Evolutionary conservation across 2,888 invertebrate species (phyloP).

Genomic region (Belgica antarctica): DNA sequence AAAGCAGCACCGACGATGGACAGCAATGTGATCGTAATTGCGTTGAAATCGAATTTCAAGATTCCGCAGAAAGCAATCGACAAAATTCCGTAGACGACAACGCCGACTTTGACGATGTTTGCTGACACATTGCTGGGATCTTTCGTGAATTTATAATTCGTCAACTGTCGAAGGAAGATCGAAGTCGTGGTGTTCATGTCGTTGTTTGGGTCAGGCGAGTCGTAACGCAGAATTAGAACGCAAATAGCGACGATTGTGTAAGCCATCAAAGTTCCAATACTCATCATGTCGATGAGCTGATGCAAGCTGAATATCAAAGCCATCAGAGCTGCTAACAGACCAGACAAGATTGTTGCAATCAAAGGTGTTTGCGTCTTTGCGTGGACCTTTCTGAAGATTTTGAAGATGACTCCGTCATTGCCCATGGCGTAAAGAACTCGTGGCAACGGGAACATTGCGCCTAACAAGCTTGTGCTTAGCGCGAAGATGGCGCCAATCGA

Average conservation of each 20-base stretch:
- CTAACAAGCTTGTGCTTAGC: constrained; percentile 80
- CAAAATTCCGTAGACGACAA: constrained; percentile 59
- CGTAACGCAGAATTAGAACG: constrained; percentile 73
- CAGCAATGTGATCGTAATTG: constrained; percentile 53
- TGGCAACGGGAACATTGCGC: constrained; percentile 85
- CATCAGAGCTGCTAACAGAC: constrained; percentile 60
- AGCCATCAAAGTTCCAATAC: constrained; percentile 84
- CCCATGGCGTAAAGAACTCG: constrained; percentile 89
- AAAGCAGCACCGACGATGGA: constrained; percentile 58
- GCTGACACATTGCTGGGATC: constrained; percentile 65
- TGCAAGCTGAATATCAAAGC: constrained; percentile 84
- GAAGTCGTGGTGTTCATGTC: constrained; percentile 50
- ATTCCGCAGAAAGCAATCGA: constrained; percentile 52
- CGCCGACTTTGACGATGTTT: constrained; percentile 63
- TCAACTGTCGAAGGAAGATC: constrained; percentile 59
- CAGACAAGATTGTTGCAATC: constrained; percentile 72
- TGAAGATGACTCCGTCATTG: constrained; percentile 80
- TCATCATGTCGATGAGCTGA: constrained; percentile 95
- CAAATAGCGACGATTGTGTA: constrained; percentile 91
- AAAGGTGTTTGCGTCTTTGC: constrained; percentile 75
- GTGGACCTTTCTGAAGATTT: constrained; percentile 67
- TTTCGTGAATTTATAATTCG: constrained; percentile 70
- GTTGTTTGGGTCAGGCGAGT: constrained; percentile 54
- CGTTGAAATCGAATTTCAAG: neutral
- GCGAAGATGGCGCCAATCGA: constrained; percentile 90